Conservation (phyloP, 1,140 invertebrate genomes). For the Agraylea sexmaculata region DNA sequence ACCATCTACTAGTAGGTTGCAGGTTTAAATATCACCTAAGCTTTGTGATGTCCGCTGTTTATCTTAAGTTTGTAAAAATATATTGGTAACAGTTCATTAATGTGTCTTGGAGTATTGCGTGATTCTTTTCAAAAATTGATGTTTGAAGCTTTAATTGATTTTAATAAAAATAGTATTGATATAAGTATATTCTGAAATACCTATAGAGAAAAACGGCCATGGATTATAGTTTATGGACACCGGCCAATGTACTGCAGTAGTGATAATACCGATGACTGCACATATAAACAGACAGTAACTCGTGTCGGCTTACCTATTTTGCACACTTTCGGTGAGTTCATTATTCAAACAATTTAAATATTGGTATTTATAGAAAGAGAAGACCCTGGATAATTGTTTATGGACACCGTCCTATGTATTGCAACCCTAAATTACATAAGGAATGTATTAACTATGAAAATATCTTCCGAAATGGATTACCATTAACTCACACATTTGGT, state of each 20-base stretch:
- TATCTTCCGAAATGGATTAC: constrained; percentile 59
- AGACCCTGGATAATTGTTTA: constrained; percentile 88
- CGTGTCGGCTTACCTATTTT: constrained; percentile 62
- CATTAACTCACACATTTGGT: constrained; percentile 52
- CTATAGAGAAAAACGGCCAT: constrained; percentile 65
- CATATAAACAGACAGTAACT: constrained; percentile 57
- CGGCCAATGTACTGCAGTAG: constrained; percentile 96
- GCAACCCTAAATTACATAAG: constrained; percentile 72
- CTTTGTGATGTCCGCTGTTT: no score
- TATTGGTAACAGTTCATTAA: no score
- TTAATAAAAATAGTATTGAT: no score
- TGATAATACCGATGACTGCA: constrained; percentile 74
- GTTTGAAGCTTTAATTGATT: no score
- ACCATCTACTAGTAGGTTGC: no score
- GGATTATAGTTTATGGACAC: constrained; percentile 89
- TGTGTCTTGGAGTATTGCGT: no score
- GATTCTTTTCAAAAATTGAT: no score
- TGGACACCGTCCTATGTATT: constrained; percentile 95
- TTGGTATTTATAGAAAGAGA: no score
- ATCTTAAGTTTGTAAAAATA: no score
- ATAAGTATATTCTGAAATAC: no score
- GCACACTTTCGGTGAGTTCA: constrained; percentile 44
- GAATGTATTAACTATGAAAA: constrained; percentile 74
- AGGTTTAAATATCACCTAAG: no score
- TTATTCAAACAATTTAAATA: no score